Percentiles rank a stretch among this genome's conserved stretches.
These are phyloP conservation scores for Rhagologus leucostigma DNA, from an alignment of 2,113 vertebrate species.

Conservation along the genomic window DNA sequence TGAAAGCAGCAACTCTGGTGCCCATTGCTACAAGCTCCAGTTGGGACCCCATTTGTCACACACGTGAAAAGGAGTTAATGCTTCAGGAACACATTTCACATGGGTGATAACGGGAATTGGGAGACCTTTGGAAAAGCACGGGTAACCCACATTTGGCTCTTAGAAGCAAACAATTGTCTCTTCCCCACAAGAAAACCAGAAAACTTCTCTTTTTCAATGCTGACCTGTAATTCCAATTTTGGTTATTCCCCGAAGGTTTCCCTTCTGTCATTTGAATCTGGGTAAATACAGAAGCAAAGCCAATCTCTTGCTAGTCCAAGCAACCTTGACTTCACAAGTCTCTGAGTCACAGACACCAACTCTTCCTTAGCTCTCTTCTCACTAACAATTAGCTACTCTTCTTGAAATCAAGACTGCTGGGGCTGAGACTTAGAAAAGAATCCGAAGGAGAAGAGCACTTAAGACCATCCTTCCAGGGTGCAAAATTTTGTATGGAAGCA, in stretches of 20 bases:
- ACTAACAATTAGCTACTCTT: background rate
- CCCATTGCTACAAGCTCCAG: background rate
- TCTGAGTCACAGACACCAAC: background rate
- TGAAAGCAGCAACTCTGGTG: background rate
- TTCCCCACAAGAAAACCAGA: background rate
- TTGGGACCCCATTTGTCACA: background rate
- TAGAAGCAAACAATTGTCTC: background rate
- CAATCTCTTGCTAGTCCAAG: constrained; percentile 9
- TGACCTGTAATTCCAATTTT: background rate
- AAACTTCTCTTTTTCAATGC: background rate
- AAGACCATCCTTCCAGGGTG: background rate
- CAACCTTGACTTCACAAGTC: background rate
- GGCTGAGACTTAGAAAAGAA: background rate
- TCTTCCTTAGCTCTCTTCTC: background rate
- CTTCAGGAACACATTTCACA: background rate
- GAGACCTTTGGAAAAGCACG: background rate
- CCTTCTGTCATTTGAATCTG: background rate
- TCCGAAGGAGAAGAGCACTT: background rate
- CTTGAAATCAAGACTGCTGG: background rate
- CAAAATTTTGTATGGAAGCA: background rate
- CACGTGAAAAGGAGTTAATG: background rate
- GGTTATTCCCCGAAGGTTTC: background rate
- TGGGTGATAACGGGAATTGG: background rate
- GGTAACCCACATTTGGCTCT: background rate
- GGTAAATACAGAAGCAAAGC: background rate